Evolutionary conservation across 2,888 invertebrate species (phyloP), one percentile per base, ranked within the genome.

Genomic region (Epinotia bilunana): DNA sequence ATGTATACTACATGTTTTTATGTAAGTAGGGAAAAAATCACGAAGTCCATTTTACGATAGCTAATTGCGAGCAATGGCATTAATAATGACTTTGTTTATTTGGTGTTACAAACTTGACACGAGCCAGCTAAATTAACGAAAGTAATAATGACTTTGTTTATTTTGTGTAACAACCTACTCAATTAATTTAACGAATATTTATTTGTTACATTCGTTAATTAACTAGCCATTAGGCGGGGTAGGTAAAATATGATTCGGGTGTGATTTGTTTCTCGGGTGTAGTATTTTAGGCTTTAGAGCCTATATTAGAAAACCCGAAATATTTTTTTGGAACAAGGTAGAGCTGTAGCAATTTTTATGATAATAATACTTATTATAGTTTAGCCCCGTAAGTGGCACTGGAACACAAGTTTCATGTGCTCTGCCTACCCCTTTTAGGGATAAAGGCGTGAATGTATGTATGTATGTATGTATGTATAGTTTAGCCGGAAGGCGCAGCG

Each of bases 111-210:
- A 2, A n/a, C n/a, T n/a, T n/a, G n/a, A n/a, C n/a, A n/a, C n/a
- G n/a, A n/a, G n/a, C n/a, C n/a, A n/a, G n/a, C n/a, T n/a, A n/a
- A n/a, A n/a, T n/a, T n/a, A n/a, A n/a, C n/a, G n/a, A n/a, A n/a
- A n/a, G n/a, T n/a, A n/a, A n/a, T n/a, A 64, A 64, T 64, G 23
- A 63, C 43, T 64, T 49, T 64, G 28, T 49, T 64, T 62, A 62
- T 62, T 4, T 13, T 64, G 28, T 53, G 16, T 28, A 9, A 6
- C 43, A 4, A 2, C 46, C n/a, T 12, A 46, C 49, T 33, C 49
- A 46, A 13, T n/a, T 65, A 28, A 33, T 65, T 65, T 65, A 65
- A 53, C 49, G 28, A 53, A 65, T 28, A 28, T 28, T 1, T 28
- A 28, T 28, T 28, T 64, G 23, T 49, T 9, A 2, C 1, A 28